Percentiles rank a stretch among this genome's conserved stretches.
Evolutionary conservation across 2,888 invertebrate genomes (phyloP).

Genomic region (Drosophila neutralis): DNA sequence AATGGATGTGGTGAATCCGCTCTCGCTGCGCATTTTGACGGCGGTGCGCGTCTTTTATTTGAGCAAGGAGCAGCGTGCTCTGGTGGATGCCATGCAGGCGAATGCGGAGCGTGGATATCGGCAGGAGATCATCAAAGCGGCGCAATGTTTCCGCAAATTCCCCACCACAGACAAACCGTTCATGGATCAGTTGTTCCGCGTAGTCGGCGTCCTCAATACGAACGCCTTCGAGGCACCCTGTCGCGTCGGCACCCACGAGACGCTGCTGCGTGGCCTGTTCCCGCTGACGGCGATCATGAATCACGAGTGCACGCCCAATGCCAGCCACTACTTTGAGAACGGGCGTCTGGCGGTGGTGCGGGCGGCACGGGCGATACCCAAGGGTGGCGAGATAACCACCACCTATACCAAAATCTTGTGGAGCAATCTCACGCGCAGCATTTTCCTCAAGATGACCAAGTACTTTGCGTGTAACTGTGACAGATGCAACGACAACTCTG

Average conservation of each 20-base stretch:
- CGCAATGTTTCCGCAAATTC: slow-evolving; percentile 83
- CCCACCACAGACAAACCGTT: slow-evolving; percentile 82
- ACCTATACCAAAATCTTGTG: slow-evolving; percentile 90
- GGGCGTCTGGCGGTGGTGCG: slow-evolving; percentile 87
- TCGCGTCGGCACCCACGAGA: slow-evolving; percentile 78
- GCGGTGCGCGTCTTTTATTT: slow-evolving; percentile 83
- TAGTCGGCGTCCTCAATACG: slow-evolving; percentile 84
- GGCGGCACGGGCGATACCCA: slow-evolving; percentile 87
- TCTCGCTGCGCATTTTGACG: slow-evolving; percentile 82
- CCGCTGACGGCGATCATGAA: slow-evolving; percentile 89
- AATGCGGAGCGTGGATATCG: slow-evolving; percentile 82
- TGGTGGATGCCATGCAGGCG: slow-evolving; percentile 83
- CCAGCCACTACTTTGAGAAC: slow-evolving; percentile 88
- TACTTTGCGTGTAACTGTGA: slow-evolving; percentile 89
- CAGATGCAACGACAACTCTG: slow-evolving; percentile 89
- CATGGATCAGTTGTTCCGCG: slow-evolving; percentile 81
- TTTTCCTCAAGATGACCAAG: slow-evolving; percentile 88
- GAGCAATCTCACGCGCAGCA: slow-evolving; percentile 89
- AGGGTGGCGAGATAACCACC: slow-evolving; percentile 89
- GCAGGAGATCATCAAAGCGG: slow-evolving; percentile 82
- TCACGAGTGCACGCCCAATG: slow-evolving; percentile 90
- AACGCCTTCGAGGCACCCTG: slow-evolving; percentile 84
- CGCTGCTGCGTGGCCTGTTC: slow-evolving; percentile 88
- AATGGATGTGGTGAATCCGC: slow-evolving; percentile 70
- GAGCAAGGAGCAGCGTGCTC: slow-evolving; percentile 76